phyloP scores from a whole-genome alignment of 1,140 invertebrate genomes.

The Hyles vespertilio region DNA sequence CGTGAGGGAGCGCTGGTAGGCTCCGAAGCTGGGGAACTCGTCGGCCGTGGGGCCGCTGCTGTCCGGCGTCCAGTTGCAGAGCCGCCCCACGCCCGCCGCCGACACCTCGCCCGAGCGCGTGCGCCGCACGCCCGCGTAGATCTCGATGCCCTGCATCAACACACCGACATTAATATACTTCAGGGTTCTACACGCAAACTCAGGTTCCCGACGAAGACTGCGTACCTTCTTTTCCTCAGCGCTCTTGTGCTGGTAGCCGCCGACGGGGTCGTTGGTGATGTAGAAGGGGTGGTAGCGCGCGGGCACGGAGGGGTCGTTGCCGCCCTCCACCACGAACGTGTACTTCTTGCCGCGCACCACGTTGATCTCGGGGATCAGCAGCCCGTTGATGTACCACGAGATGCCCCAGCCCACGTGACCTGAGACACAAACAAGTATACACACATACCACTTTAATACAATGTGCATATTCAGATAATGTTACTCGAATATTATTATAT shows the following conservation, averaged over 20 bases:
- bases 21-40: conserved; percentile 90
- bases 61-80: conserved; percentile 92
- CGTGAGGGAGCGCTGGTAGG: conserved; percentile 89
- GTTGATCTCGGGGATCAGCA: conserved; percentile 94
- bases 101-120: conserved; percentile 80
- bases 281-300: conserved; percentile 96
- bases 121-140: conserved; percentile 87
- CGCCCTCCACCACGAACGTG: conserved; percentile 93
- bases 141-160: conserved; percentile 80
- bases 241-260: conserved; percentile 91
- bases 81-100: conserved; percentile 85
- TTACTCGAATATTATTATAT: too few species aligned
- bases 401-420: conserved; percentile 95
- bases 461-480: background rate
- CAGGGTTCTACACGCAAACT: too few species aligned
- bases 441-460: background rate
- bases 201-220: too few species aligned
- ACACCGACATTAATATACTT: too few species aligned
- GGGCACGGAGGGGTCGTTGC: conserved; percentile 84
- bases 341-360: conserved; percentile 93
- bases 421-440: conserved; percentile 40
- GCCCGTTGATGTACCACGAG: conserved; percentile 96
- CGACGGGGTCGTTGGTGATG: conserved; percentile 94
- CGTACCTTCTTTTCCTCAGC: conserved; percentile 86
- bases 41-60: conserved; percentile 83